Conservation (phyloP, 1,140 invertebrate genomes). For the Nephotettix cincticeps region DNA sequence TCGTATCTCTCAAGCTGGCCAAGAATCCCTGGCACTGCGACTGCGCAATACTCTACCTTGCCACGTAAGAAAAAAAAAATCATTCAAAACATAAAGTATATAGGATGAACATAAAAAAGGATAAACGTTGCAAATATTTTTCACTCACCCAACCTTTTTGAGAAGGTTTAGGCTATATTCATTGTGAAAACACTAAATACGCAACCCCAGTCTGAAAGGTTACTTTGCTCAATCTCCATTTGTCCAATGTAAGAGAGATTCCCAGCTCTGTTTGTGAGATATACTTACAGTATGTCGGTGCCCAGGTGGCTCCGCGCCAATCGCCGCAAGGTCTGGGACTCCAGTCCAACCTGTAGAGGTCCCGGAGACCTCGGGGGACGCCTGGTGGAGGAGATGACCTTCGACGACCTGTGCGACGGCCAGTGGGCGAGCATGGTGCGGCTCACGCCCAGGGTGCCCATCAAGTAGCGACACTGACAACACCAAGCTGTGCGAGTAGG, state of each 20-base stretch:
- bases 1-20: slow-evolving; percentile 71
- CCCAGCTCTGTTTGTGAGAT: no score
- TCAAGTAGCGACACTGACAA: slow-evolving; percentile 42
- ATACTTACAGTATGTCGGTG: no score
- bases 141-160: no score
- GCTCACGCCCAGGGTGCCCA: slow-evolving; percentile 63
- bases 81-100: no score
- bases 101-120: no score
- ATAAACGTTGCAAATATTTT: no score
- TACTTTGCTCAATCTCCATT: no score
- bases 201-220: no score
- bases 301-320: slow-evolving; percentile 66
- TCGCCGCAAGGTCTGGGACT: slow-evolving; percentile 68
- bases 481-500: no score
- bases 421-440: slow-evolving; percentile 84
- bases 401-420: slow-evolving; percentile 76
- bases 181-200: no score
- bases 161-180: no score
- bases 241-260: no score
- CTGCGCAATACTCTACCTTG: slow-evolving; percentile 73
- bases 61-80: slow-evolving; percentile 62
- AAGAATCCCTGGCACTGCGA: slow-evolving; percentile 88
- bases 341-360: slow-evolving; percentile 69
- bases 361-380: slow-evolving; percentile 70
- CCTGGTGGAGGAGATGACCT: slow-evolving; percentile 67